Evolutionary conservation across 2,113 vertebrate species (phyloP), one percentile per base, ranked within the genome.

Genomic region (Pipra filicauda): DNA sequence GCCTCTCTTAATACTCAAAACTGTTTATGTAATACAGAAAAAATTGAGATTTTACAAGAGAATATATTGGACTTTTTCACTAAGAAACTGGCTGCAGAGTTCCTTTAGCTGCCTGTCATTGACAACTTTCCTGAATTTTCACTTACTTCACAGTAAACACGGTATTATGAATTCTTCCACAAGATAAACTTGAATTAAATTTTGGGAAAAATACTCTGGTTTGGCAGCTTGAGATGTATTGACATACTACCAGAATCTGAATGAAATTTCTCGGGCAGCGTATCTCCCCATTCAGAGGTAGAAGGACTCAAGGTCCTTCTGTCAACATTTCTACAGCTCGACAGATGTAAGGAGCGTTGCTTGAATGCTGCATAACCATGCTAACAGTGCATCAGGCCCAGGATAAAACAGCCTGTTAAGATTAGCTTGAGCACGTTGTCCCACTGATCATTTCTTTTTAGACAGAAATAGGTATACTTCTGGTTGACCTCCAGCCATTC

Each of bases 1-100:
- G 12, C 77, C 73, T 33, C 51, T 93, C 49, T 78, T 96, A 87
- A 65, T 95, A 91, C 57, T 64, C 75, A 85, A 92, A 91, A 67
- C 75, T 93, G 44, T 94, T 92, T 73, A 8, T 59, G 23, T 70
- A 44, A 46, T 64, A 33, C 41, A 87, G 58, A 91, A 95, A 88
- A 88, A 83, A 70, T 67, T 74, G n/a, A 91, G 85, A 71, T 95
- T 93, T 67, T 94, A 49, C 22, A 44, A 24, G 62, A 80, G 70
- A 61, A 27, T 67, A n/a, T 41, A 26, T 75, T 0, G 2, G 37
- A 81, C 78, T 91, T 88, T 70, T 67, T 77, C 80, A 89, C 72
- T 75, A 59, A 91, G 80, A 94, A 91, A 41, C 31, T 82, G 71
- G 43, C 57, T 78, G 58, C 37, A 52, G 46, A 73, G 24, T 73